Evolutionary conservation across 2,797 vertebrate species (phyloP).

Genomic region (Nothura maculosa): DNA sequence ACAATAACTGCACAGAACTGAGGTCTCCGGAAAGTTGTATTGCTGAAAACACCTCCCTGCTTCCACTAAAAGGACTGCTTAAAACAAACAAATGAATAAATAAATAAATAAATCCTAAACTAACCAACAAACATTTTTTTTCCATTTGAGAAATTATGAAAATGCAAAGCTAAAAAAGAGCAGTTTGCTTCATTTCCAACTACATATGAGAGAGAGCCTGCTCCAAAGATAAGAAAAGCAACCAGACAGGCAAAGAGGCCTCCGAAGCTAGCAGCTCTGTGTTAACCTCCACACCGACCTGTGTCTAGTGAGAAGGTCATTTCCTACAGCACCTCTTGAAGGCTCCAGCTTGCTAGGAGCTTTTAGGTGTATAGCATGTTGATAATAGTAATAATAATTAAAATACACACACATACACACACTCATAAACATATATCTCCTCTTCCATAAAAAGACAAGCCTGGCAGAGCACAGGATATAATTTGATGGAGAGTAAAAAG

Average conservation of each 20-base stretch:
- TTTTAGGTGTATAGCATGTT: slow-evolving; percentile 66
- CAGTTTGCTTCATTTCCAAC: slow-evolving; percentile 53
- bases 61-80: slow-evolving; percentile 27
- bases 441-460: slow-evolving; percentile 50
- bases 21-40: slow-evolving; percentile 71
- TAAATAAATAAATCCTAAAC: slow-evolving; percentile 5
- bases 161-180: slow-evolving; percentile 69
- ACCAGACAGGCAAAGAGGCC: slow-evolving; percentile 44
- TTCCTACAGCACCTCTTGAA: slow-evolving; percentile 72
- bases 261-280: slow-evolving; percentile 58
- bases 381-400: slow-evolving; percentile 35
- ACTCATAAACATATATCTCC: slow-evolving; percentile 17
- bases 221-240: slow-evolving; percentile 42
- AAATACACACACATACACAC: not conserved
- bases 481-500: slow-evolving; percentile 31
- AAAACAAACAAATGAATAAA: slow-evolving; percentile 40
- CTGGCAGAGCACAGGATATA: slow-evolving; percentile 47
- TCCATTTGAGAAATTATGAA: slow-evolving; percentile 24
- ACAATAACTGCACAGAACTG: slow-evolving; percentile 57
- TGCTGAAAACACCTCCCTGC: slow-evolving; percentile 67
- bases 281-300: not conserved
- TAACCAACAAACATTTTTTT: not conserved
- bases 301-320: slow-evolving; percentile 15
- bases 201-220: slow-evolving; percentile 31
- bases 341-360: slow-evolving; percentile 60